These are phyloP conservation scores for Phataginus tricuspis DNA, from an alignment of 2,797 vertebrate species.

Conservation along the genomic window DNA sequence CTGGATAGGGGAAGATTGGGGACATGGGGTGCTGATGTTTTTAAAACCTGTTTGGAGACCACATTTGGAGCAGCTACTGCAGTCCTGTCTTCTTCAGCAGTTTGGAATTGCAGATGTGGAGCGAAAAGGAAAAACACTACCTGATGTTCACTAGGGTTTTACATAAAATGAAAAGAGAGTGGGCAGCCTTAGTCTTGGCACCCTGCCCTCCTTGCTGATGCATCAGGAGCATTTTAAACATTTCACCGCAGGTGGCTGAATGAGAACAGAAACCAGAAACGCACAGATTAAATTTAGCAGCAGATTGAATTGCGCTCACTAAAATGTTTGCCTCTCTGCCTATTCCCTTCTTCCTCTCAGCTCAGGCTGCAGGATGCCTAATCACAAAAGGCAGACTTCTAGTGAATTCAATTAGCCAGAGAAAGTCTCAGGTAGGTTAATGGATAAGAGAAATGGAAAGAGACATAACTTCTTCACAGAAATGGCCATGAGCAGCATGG, in stretches of 20 bases:
- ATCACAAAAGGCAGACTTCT: constrained; percentile 72
- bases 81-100: not conserved
- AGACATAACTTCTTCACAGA: constrained; percentile 61
- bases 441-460: constrained; percentile 67
- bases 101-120: not conserved
- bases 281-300: constrained; percentile 69
- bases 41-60: not conserved
- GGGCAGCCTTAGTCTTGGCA: constrained; percentile 64
- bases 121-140: not conserved
- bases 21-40: rapidly evolving
- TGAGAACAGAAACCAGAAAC: constrained; percentile 77
- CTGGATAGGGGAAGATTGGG: not conserved
- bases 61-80: not conserved
- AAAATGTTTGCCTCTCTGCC: constrained; percentile 52
- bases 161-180: constrained; percentile 57
- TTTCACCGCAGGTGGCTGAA: constrained; percentile 79
- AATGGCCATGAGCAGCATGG: not conserved
- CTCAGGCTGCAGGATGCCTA: constrained; percentile 64
- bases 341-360: constrained; percentile 27
- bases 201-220: constrained; percentile 70
- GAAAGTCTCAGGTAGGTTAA: constrained; percentile 19
- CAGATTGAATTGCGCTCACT: not conserved
- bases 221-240: constrained; percentile 81
- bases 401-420: constrained; percentile 71
- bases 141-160: constrained; percentile 43